Evolutionary conservation across 2,797 vertebrate species (phyloP).

Genomic region (Lacerta bilineata): DNA sequence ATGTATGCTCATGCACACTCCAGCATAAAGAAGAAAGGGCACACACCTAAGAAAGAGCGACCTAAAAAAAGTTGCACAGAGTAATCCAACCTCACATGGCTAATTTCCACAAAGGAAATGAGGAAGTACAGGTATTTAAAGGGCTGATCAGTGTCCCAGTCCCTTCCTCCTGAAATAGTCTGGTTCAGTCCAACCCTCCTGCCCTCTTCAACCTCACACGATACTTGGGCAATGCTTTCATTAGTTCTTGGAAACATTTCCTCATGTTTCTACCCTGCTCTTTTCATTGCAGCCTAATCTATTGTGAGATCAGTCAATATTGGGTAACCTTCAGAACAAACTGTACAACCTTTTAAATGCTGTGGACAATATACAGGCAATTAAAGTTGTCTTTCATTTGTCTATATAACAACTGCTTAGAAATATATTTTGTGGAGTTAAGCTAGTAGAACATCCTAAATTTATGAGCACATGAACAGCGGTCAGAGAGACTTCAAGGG

Average conservation of each 20-base stretch:
- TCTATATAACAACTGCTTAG: background rate
- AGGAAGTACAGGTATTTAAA: background rate
- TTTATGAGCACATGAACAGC: background rate
- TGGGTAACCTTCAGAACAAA: conserved; percentile 14
- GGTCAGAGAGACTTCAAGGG: background rate
- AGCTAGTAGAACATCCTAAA: background rate
- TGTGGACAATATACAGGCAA: background rate
- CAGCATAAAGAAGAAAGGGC: background rate
- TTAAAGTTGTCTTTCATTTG: conserved; percentile 12
- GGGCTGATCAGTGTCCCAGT: background rate
- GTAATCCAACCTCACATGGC: background rate
- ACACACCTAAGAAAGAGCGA: background rate
- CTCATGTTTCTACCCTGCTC: conserved; percentile 5
- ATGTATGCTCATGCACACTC: background rate
- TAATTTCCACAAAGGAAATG: background rate
- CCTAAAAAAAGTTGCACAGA: background rate
- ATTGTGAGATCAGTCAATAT: conserved; percentile 23
- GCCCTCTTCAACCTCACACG: background rate
- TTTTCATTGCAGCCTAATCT: conserved; percentile 18
- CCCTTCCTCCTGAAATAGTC: background rate
- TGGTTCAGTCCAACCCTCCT: background rate
- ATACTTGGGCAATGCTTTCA: background rate
- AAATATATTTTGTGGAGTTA: background rate
- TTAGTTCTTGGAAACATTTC: conserved; percentile 16
- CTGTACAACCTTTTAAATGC: background rate